These are phyloP conservation scores for Echinops telfairi DNA, from an alignment of 2,113 vertebrate genomes.

Conservation along the genomic window DNA sequence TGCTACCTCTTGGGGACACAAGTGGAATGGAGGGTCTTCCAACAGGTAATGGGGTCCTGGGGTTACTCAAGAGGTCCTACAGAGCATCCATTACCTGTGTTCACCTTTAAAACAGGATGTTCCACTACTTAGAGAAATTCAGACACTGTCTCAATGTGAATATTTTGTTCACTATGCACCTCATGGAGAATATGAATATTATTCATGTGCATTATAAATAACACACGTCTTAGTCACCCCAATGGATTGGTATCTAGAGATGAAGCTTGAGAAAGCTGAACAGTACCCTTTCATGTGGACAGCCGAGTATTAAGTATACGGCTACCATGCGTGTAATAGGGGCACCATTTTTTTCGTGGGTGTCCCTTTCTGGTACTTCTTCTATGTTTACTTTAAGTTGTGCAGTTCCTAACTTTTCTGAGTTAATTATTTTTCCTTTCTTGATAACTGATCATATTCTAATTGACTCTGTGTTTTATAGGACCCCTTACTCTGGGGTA, in stretches of 20 bases:
- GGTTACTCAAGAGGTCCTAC: not conserved
- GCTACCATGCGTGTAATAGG: rapidly evolving
- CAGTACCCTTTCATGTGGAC: not conserved
- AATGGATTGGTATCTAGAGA: not conserved
- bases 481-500: conserved; percentile 56
- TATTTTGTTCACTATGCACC: not conserved
- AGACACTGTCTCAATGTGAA: not conserved
- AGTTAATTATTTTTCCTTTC: conserved; percentile 53
- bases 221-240: not conserved
- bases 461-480: conserved; percentile 38
- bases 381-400: conserved; percentile 53
- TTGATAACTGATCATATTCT: conserved; percentile 18
- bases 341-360: not conserved
- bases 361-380: conserved; percentile 19
- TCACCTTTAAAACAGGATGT: not conserved
- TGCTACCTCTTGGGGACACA: not conserved
- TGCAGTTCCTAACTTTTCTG: conserved; percentile 56
- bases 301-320: not conserved
- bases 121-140: not conserved
- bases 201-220: not conserved
- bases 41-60: too few relatives aligned
- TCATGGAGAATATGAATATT: not conserved
- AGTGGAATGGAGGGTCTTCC: not conserved
- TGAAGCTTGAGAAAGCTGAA: not conserved
- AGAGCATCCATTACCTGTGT: not conserved